Base-by-base conservation (phyloP, 2,797 vertebrate genomes). In the Sorex maritimensis region DNA sequence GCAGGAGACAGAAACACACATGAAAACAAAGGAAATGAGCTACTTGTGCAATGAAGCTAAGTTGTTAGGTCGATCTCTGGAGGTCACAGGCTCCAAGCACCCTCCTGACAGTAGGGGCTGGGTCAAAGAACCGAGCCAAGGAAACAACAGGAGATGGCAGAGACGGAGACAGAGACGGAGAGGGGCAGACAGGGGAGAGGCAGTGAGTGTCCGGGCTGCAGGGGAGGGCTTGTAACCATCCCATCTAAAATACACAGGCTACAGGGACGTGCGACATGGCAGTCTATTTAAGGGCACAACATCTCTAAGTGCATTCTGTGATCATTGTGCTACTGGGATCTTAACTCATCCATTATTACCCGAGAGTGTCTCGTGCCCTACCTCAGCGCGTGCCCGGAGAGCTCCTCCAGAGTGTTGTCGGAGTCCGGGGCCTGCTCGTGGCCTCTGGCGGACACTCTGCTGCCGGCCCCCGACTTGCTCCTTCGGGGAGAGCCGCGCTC, bases 331-430 rank as follows among this genome's bases (percentile, higher is more conserved):
- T n/a, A 86, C 2, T 85, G 34, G 69, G 88, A 95, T 92, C 90
- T 6, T 44, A 87, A 46, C 10, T 86, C 23, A 63, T 52, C 34
- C 80, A 30, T 79, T 10, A 87, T 68, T 94, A 1, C 28, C 15
- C 41, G 91, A 77, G 83, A 88, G 63, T 7, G 71, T 67, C 85
- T 9, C 73, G 68, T 72, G 74, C 0, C 91, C 97, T 98, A 99
- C 99, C 99, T 99, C 97, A 98, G 93, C 92, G 99, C 99, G 84
- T 97, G 98, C 68, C 97, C 98, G 93, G 98, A 98, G 55, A 98
- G 88, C 86, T 99, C 98, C 84, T 98, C 98, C 93, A 97, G 94
- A 0, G 98, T 98, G 89, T 97, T 98, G 91, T 98, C 98, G 5
- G 98, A 98, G 85, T 98, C 98, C 28, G 96, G 71, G 63, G 96